phyloP scores from a whole-genome alignment of 2,113 vertebrate species.

The human region GRCh38 chr3:28298501-28299000 shows the following conservation, averaged over 20 bases:
- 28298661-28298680: background rate
- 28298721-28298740: background rate
- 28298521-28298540: background rate
- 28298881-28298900: background rate
- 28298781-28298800: background rate
- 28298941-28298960: background rate
- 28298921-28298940: background rate
- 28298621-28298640: conserved; percentile 21
- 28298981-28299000: conserved; percentile 13
- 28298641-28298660: background rate
- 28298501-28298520: background rate
- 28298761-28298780: conserved; percentile 13
- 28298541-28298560: background rate
- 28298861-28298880: background rate
- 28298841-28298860: background rate
- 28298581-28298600: conserved; percentile 25
- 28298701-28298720: background rate
- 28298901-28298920: background rate
- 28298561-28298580: conserved; percentile 25
- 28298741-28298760: background rate
- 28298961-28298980: background rate
- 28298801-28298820: background rate
- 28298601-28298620: conserved; percentile 43
- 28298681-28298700: conserved; percentile 17
- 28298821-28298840: background rate